Evolutionary conservation across 2,113 vertebrate species (phyloP).

Genomic region (Bufo bufo): DNA sequence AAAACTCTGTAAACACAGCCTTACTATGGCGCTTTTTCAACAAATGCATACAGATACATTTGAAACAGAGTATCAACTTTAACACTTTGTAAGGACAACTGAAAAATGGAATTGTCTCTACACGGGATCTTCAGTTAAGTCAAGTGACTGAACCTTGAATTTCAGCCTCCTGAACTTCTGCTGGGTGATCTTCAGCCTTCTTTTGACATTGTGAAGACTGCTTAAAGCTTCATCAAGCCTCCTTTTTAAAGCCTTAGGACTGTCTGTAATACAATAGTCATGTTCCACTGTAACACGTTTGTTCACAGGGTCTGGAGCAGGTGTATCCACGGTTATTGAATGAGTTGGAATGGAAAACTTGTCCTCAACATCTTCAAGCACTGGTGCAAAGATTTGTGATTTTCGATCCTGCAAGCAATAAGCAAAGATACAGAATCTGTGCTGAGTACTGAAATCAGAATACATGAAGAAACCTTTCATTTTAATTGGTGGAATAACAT

Average conservation of each 20-base stretch:
- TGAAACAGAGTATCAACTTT: conserved; percentile 19
- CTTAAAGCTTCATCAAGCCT: conserved; percentile 50
- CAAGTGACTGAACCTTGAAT: conserved; percentile 48
- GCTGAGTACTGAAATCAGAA: not conserved
- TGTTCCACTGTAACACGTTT: conserved; percentile 50
- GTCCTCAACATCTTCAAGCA: not conserved
- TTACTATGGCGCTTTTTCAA: not conserved
- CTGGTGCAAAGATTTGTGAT: not conserved
- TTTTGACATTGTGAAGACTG: conserved; percentile 47
- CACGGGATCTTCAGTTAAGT: conserved; percentile 40
- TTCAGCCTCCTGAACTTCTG: conserved; percentile 55
- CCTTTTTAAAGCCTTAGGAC: conserved; percentile 47
- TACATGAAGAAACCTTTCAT: not conserved
- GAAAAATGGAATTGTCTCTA: not conserved
- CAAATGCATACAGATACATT: not conserved
- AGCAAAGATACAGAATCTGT: not conserved
- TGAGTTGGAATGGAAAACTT: not conserved
- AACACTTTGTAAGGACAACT: not conserved
- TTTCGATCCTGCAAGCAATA: conserved; percentile 41
- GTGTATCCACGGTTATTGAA: not conserved
- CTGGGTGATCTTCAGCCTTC: conserved; percentile 55
- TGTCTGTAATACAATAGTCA: conserved; percentile 55
- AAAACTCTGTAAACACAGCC: conserved; percentile 30
- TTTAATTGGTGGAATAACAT: no score
- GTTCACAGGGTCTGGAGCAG: not conserved